phyloP scores from a whole-genome alignment of 2,113 vertebrate genomes.

The Nothobranchius furzeri region DNA sequence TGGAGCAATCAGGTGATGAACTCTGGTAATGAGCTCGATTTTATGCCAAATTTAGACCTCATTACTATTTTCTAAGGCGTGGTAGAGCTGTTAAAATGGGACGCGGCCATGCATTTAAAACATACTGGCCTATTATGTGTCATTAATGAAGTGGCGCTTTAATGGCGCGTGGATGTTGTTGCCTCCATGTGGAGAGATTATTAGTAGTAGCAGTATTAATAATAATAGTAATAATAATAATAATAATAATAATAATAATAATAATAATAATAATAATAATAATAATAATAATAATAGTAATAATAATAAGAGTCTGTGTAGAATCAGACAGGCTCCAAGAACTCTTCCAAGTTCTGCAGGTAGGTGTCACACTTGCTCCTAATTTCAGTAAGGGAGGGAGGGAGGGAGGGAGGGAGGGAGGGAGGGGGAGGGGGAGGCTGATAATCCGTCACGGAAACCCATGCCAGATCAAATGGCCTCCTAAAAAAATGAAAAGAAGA shows the following conservation, averaged over 20 bases:
- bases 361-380: constrained; percentile 99
- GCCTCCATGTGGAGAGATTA: constrained; percentile 16
- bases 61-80: constrained; percentile 88
- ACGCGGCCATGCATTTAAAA: constrained; percentile 74
- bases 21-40: constrained; percentile 99
- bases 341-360: constrained; percentile 90
- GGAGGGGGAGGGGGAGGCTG: constrained; percentile 53
- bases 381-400: constrained; percentile 78
- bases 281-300: not conserved
- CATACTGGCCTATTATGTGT: constrained; percentile 74
- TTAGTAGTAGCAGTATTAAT: not conserved
- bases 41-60: constrained; percentile 98
- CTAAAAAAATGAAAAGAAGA: constrained; percentile 26
- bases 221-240: no score
- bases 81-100: constrained; percentile 78
- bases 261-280: no score
- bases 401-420: constrained; percentile 43
- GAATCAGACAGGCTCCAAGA: constrained; percentile 36
- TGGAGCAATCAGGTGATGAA: constrained; percentile 95
- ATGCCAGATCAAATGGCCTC: constrained; percentile 69
- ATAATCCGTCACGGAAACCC: constrained; percentile 73
- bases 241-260: not conserved
- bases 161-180: constrained; percentile 69
- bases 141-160: constrained; percentile 70
- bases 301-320: not conserved